Conservation (phyloP, 2,797 vertebrate species). For the Rhabdophis nuchalis region DNA sequence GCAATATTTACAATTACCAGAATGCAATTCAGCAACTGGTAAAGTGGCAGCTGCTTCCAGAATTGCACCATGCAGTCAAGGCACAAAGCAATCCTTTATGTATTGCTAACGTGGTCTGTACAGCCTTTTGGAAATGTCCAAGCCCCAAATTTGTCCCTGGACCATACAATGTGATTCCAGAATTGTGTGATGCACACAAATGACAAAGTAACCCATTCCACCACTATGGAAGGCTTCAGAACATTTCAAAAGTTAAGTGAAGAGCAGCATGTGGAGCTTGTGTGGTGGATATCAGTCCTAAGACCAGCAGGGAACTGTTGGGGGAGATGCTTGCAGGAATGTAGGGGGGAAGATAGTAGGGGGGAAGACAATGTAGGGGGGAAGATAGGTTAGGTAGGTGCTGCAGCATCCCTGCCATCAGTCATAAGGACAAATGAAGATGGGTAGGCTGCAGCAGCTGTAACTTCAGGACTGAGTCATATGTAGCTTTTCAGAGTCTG, state of each 20-base stretch:
- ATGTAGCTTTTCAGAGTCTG: background rate
- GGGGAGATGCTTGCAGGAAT: background rate
- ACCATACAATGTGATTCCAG: background rate
- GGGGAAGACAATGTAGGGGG: no score
- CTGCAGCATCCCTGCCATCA: background rate
- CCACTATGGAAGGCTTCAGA: background rate
- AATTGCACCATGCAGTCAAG: no score
- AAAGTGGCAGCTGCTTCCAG: no score
- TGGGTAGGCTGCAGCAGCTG: background rate
- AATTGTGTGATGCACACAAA: background rate
- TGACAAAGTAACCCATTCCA: background rate
- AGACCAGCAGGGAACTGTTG: background rate
- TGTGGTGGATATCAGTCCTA: background rate
- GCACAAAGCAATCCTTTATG: no score
- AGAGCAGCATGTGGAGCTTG: background rate
- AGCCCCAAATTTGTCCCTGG: background rate
- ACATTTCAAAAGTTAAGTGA: background rate
- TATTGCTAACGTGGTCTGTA: no score
- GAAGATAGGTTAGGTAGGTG: no score
- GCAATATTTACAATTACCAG: no score
- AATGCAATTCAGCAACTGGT: no score
- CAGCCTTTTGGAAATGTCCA: background rate
- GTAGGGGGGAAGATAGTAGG: no score
- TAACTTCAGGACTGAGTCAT: background rate
- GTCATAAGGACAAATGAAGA: background rate